These are phyloP conservation scores for Clitarchus hookeri DNA, from an alignment of 2,888 invertebrate genomes.

Conservation along the genomic window DNA sequence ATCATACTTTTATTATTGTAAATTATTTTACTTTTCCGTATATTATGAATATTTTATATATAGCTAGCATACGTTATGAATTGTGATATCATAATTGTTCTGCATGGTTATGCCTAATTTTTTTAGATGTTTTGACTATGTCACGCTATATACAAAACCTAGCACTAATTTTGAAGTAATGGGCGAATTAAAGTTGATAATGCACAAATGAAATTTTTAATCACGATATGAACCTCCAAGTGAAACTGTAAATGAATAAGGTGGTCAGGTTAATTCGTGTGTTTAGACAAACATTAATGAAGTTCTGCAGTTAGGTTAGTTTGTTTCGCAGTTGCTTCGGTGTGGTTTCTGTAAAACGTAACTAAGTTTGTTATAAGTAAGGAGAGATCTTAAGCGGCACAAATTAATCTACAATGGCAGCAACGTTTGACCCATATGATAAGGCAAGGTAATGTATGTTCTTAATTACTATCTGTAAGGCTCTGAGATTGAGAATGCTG, in stretches of 20 bases:
- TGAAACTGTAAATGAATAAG: not conserved
- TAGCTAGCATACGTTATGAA: not conserved
- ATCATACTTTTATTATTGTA: not conserved
- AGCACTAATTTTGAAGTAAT: not conserved
- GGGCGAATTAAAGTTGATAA: not conserved
- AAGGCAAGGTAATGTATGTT: slow-evolving; percentile 63
- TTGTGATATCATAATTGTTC: not conserved
- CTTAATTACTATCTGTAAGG: not conserved
- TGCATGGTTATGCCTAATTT: not conserved
- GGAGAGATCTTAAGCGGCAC: not conserved
- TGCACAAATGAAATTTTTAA: not conserved
- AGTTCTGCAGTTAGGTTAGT: not conserved
- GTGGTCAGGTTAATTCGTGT: not conserved
- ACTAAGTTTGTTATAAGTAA: not conserved
- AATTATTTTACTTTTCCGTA: not conserved
- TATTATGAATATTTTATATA: not conserved
- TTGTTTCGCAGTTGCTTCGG: not conserved
- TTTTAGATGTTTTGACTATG: not conserved
- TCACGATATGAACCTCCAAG: not conserved
- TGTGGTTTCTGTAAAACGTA: not conserved
- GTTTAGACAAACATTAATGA: not conserved
- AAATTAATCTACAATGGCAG: slow-evolving; percentile 58
- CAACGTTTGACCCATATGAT: slow-evolving; percentile 71
- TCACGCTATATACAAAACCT: not conserved
- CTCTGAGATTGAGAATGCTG: no score